Evolutionary conservation across 1,140 invertebrate species (phyloP).

Genomic region (Heliconius himera): DNA sequence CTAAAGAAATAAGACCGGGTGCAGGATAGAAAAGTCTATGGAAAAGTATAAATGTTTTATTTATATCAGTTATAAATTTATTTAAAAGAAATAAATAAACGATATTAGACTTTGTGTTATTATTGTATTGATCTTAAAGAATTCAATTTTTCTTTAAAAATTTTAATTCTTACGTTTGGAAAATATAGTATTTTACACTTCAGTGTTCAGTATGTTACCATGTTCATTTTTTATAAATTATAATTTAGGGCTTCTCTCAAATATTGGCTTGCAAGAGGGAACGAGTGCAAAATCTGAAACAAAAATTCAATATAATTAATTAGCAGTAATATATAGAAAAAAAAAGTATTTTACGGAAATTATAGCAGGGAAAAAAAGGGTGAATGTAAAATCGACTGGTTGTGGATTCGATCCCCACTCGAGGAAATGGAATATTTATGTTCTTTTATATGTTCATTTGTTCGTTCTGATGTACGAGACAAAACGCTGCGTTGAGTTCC

Average conservation of each 20-base stretch:
- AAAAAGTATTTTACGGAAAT: background rate
- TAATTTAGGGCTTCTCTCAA: background rate
- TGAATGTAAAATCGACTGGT: no score
- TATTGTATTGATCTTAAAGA: no score
- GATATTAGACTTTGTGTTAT: background rate
- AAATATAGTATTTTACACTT: no score
- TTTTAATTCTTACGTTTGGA: no score
- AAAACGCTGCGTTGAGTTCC: no score
- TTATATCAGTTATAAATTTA: background rate
- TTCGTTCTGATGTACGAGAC: no score
- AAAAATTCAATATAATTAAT: conserved; percentile 17
- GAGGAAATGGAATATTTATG: no score
- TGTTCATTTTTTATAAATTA: background rate
- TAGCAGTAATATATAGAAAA: background rate
- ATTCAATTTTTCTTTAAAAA: no score
- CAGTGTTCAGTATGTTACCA: background rate
- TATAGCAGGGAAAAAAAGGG: background rate
- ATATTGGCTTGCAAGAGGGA: conserved; percentile 47
- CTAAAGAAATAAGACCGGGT: conserved; percentile 52
- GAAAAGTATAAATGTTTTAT: conserved; percentile 1
- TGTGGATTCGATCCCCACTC: no score
- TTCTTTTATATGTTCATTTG: no score
- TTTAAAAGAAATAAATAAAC: background rate
- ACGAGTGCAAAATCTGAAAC: conserved; percentile 63
- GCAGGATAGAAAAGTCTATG: conserved; percentile 37